Base-by-base conservation (phyloP, 2,888 invertebrate species). In the Cepaea hortensis region DNA sequence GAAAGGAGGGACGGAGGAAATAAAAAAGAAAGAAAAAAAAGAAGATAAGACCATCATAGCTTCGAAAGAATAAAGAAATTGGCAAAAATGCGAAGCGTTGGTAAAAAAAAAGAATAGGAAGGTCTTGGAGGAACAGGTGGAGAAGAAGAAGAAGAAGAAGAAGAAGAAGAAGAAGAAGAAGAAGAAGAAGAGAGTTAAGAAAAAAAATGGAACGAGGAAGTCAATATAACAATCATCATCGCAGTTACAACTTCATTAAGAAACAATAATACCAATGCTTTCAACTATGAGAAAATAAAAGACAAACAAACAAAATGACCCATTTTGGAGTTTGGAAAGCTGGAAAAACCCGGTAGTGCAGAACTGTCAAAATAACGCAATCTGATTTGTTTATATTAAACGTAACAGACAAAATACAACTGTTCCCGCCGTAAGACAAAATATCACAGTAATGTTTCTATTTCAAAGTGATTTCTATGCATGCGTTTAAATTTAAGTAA, bases 71-170 rank as follows among this genome's bases (percentile, higher is more conserved):
- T 65, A 65, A 65, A 65, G 65, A 9, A 9, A 65, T 1, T 65
- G 18, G 18, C 13, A 18, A 15, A 65, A 65, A 65, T 65, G 18
- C 9, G 18, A 15, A 18, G 9, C 65, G 65, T 65, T 9, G 9
- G 9, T 15, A 65, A n/a, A 20, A 18, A n/a, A 1, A 68, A 20
- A n/a, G 18, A n/a, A n/a, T 6, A n/a, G 5, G 68, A 65, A 65
- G 18, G 65, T 65, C 13, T 9, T 18, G 65, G 9, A 65, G 9
- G 18, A 65, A 18, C 65, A 15, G 65, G 18, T 65, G 65, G 5
- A 68, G n/a, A 68, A 68, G n/a, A 68, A 68, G n/a, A 68, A 68
- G n/a, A 68, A 20, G 68, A 68, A 68, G 68, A 68, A n/a, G 68
- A 68, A n/a, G 18, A 68, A 18, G n/a, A 18, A 68, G 68, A 20